Evolutionary conservation across 2,797 vertebrate species (phyloP).

Genomic region (Tympanoctomys barrerae): DNA sequence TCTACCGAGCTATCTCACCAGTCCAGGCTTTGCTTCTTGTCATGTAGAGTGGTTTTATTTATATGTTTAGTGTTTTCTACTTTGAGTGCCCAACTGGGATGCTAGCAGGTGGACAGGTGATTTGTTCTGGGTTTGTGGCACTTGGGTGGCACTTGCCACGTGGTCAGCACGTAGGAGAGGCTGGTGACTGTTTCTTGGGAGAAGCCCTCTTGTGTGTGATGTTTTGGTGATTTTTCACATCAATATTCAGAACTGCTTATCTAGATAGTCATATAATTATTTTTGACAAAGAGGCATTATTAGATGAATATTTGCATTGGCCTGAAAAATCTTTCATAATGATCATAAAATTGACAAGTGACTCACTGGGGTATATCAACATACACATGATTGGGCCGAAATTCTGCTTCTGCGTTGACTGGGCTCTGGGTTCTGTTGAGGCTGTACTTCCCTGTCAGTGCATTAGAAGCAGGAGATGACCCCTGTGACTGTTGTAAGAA

Average conservation of each 20-base stretch:
- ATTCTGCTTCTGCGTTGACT: slow-evolving; percentile 31
- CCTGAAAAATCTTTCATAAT: slow-evolving; percentile 10
- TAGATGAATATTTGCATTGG: slow-evolving; percentile 57
- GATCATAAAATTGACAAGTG: slow-evolving; percentile 31
- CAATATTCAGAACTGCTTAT: slow-evolving; percentile 3
- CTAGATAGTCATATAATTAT: slow-evolving; percentile 15
- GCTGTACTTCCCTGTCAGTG: background rate
- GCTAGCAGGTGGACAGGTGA: background rate
- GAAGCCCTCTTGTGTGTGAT: background rate
- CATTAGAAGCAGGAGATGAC: background rate
- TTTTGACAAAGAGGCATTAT: slow-evolving; percentile 62
- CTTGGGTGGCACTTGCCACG: background rate
- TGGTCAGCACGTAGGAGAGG: background rate
- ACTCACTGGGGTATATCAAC: background rate
- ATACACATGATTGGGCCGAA: background rate
- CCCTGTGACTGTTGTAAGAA: background rate
- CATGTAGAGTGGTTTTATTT: background rate
- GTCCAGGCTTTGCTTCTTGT: background rate
- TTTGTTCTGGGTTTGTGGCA: background rate
- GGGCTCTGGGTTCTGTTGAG: background rate
- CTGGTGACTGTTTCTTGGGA: background rate
- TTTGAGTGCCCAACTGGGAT: background rate
- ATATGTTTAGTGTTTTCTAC: background rate
- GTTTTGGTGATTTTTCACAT: slow-evolving; percentile 2
- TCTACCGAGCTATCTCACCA: too few relatives aligned